Conservation (phyloP, 1,140 invertebrate species). For the Leptinotarsa defecta region DNA sequence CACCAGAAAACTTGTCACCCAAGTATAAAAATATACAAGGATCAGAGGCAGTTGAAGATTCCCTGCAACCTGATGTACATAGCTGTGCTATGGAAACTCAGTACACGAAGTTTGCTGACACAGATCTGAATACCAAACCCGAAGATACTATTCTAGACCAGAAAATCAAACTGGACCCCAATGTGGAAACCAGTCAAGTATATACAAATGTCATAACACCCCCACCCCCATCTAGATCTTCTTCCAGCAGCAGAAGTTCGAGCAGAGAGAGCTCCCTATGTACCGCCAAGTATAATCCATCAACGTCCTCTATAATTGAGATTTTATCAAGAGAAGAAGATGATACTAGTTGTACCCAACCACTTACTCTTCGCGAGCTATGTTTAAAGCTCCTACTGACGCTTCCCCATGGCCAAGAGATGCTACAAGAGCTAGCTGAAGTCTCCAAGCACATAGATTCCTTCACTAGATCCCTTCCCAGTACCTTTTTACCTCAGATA, state of each 20-base stretch:
- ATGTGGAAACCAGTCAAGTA: conserved; percentile 21
- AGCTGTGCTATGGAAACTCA: background rate
- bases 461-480: conserved; percentile 34
- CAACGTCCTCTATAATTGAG: conserved; percentile 53
- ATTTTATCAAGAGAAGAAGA: conserved; percentile 53
- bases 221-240: conserved; percentile 44
- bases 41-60: background rate
- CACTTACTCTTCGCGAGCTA: conserved; percentile 59
- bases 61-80: background rate
- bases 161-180: background rate
- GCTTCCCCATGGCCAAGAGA: conserved; percentile 67
- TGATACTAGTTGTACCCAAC: conserved; percentile 37
- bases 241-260: conserved; percentile 57
- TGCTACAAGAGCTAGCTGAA: conserved; percentile 68
- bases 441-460: conserved; percentile 64
- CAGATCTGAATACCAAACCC: background rate
- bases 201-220: conserved; percentile 41
- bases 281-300: conserved; percentile 60
- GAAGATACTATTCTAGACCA: background rate
- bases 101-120: background rate
- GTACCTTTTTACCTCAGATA: conserved; percentile 23
- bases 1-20: conserved; percentile 40
- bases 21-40: conserved; percentile 12
- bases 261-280: conserved; percentile 61
- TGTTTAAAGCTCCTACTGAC: conserved; percentile 67